A percentile compares a stretch with the other conserved stretches of the same genome.
These are phyloP conservation scores for Kryphioiulus occultus DNA, from an alignment of 2,888 invertebrate species.

Conservation along the genomic window DNA sequence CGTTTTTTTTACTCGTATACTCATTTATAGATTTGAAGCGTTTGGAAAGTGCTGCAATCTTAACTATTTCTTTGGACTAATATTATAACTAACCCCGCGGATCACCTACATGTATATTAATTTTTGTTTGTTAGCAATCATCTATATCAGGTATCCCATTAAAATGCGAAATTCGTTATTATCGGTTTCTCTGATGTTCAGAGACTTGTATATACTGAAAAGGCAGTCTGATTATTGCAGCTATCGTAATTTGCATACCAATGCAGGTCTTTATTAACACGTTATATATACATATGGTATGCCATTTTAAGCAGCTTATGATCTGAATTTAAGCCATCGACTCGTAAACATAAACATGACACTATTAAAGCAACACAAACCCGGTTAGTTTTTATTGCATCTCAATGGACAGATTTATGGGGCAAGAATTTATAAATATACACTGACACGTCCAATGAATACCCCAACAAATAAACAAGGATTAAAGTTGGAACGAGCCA, in stretches of 20 bases:
- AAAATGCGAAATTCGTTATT: not conserved
- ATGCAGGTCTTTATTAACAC: not conserved
- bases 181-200: not conserved
- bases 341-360: conserved; percentile 37
- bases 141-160: too few species aligned
- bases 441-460: not conserved
- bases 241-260: not conserved
- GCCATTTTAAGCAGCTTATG: conserved; percentile 13
- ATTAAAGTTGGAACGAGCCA: not conserved
- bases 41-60: not conserved
- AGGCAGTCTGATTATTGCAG: not conserved
- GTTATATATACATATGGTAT: not conserved
- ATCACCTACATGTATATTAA: too few species aligned
- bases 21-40: not conserved
- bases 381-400: not conserved
- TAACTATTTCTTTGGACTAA: too few species aligned
- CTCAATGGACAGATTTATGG: not conserved
- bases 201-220: not conserved
- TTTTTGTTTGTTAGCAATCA: too few species aligned
- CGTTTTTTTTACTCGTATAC: not conserved
- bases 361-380: conserved; percentile 10
- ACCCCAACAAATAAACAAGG: conserved; percentile 7
- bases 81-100: too few species aligned
- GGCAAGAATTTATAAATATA: not conserved
- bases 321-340: not conserved